These are phyloP conservation scores for Lottia gigantea DNA, from an alignment of 2,888 invertebrate genomes.

Conservation along the genomic window DNA sequence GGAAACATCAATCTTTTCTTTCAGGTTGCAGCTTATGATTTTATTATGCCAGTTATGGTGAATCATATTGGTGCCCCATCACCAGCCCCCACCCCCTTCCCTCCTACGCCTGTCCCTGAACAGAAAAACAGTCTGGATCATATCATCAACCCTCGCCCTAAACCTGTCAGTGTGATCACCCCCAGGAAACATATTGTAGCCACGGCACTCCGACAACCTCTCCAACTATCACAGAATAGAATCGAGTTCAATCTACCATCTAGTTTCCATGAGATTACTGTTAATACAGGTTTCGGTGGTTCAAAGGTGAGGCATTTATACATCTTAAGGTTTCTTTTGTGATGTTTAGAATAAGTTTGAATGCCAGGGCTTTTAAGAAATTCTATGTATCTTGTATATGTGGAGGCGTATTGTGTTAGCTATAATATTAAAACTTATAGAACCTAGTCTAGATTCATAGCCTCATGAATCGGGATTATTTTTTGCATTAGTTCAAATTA, in stretches of 20 bases:
- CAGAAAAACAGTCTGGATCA: conserved; percentile 58
- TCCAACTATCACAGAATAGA: conserved; percentile 58
- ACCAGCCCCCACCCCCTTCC: conserved; percentile 58
- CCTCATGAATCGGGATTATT: too few species aligned
- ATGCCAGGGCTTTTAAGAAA: too few species aligned
- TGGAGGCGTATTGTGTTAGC: too few species aligned
- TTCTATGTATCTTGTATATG: too few species aligned
- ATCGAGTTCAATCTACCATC: conserved; percentile 61
- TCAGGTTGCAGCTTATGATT: conserved; percentile 68
- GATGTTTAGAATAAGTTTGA: too few species aligned
- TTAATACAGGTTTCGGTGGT: conserved; percentile 35
- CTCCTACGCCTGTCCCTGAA: conserved; percentile 55
- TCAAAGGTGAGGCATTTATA: conserved; percentile 33
- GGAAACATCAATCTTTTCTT: conserved; percentile 7
- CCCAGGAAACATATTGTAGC: conserved; percentile 65
- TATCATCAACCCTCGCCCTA: conserved; percentile 60
- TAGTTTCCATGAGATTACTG: conserved; percentile 46
- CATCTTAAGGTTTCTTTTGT: too few species aligned
- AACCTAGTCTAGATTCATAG: too few species aligned
- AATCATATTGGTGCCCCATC: conserved; percentile 62
- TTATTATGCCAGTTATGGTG: conserved; percentile 64
- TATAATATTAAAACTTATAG: too few species aligned
- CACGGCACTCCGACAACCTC: conserved; percentile 65
- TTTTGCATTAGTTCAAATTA: too few species aligned
- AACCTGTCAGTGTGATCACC: conserved; percentile 53